Evolutionary conservation across 2,888 invertebrate genomes (phyloP).

Genomic region (Galeopsomyia nigrocyanea): DNA sequence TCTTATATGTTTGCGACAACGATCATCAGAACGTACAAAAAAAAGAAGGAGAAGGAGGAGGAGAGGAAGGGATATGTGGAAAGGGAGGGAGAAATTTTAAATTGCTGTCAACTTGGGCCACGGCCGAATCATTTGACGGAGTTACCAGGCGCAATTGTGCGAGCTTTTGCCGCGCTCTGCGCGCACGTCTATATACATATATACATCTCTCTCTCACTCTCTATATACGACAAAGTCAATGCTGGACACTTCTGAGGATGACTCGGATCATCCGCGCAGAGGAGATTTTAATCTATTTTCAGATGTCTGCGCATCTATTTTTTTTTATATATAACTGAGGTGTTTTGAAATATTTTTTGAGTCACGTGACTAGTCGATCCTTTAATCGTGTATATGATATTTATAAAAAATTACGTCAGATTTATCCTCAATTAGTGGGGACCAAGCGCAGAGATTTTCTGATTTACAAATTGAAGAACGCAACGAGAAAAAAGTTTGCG

Average conservation of each 20-base stretch:
- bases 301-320: no score
- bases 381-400: no score
- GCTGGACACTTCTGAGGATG: constrained; percentile 18
- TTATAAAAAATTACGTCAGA: no score
- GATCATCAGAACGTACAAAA: background rate
- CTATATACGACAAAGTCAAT: constrained; percentile 32
- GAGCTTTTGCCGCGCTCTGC: constrained; percentile 1
- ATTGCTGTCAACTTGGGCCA: constrained; percentile 68
- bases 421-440: no score
- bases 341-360: no score
- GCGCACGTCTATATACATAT: background rate
- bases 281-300: constrained; percentile 26
- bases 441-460: no score
- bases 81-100: constrained; percentile 54
- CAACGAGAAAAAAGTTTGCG: no score
- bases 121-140: constrained; percentile 66
- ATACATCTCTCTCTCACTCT: no score
- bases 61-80: background rate
- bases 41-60: constrained; percentile 34
- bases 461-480: no score
- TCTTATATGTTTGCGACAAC: background rate
- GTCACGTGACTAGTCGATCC: no score
- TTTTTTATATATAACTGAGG: no score
- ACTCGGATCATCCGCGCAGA: background rate
- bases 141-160: constrained; percentile 59